phyloP scores from a whole-genome alignment of 2,888 invertebrate genomes.

The Smittia aterrima region DNA sequence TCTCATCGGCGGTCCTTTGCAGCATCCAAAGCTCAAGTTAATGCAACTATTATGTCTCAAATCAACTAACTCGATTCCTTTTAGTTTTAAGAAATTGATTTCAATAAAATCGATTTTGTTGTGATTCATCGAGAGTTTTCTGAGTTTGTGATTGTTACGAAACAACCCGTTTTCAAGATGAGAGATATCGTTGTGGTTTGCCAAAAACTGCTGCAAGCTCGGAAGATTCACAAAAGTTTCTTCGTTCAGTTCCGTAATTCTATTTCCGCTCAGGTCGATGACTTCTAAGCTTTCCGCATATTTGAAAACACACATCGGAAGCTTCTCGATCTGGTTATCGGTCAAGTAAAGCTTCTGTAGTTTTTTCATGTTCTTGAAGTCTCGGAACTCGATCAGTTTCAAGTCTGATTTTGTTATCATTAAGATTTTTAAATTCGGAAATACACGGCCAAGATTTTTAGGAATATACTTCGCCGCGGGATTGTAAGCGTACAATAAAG shows the following conservation, averaged over 20 bases:
- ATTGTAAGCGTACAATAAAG: slow-evolving; percentile 20
- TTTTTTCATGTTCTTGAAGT: slow-evolving; percentile 22
- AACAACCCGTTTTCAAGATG: background rate
- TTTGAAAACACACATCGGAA: slow-evolving; percentile 18
- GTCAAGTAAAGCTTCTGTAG: background rate
- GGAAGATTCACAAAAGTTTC: slow-evolving; percentile 13
- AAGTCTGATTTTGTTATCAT: slow-evolving; percentile 19
- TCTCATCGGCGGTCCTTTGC: background rate
- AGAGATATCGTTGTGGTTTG: background rate
- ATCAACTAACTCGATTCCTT: background rate
- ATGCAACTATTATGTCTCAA: background rate
- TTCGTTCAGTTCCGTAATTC: background rate
- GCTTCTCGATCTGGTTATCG: slow-evolving; percentile 17
- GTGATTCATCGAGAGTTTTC: background rate
- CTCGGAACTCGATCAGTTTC: slow-evolving; percentile 17
- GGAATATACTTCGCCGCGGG: background rate
- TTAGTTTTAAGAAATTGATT: slow-evolving; percentile 8
- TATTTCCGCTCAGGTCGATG: slow-evolving; percentile 23
- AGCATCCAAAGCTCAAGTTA: background rate
- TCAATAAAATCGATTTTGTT: background rate
- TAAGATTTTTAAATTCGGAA: slow-evolving; percentile 15
- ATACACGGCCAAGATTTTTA: slow-evolving; percentile 1
- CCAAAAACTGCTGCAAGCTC: background rate
- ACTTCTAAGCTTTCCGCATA: slow-evolving; percentile 13
- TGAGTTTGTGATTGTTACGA: slow-evolving; percentile 8